Evolutionary conservation across 2,888 invertebrate genomes (phyloP).

Genomic region (Vanessa cardui): DNA sequence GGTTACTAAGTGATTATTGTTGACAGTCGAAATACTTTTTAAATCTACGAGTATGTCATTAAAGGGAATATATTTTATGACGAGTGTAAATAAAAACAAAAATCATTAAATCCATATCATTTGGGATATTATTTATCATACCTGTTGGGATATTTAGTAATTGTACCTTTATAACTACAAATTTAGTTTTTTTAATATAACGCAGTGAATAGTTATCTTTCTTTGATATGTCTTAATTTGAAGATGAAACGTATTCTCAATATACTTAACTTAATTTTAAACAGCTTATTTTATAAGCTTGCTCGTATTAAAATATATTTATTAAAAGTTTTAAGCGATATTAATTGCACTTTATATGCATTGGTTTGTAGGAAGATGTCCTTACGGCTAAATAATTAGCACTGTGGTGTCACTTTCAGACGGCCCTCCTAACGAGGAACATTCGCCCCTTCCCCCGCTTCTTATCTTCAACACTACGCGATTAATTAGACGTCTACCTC

Average conservation of each 20-base stretch:
- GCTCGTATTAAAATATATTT: constrained; percentile 4
- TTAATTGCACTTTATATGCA: constrained; percentile 33
- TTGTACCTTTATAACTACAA: too few relatives aligned
- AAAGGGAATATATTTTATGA: too few relatives aligned
- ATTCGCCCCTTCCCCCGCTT: constrained; percentile 50
- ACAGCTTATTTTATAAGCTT: neutral
- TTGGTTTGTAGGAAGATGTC: constrained; percentile 53
- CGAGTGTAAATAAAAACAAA: too few relatives aligned
- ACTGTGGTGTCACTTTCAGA: constrained; percentile 77
- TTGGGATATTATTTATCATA: too few relatives aligned
- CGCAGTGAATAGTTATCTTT: too few relatives aligned
- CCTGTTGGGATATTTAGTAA: too few relatives aligned
- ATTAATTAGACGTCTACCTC: constrained; percentile 62
- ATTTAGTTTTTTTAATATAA: too few relatives aligned
- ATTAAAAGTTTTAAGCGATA: constrained; percentile 7
- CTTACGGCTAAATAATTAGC: constrained; percentile 77
- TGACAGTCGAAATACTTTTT: too few relatives aligned
- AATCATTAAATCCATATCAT: too few relatives aligned
- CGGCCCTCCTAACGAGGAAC: constrained; percentile 69
- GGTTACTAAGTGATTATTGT: constrained; percentile 40
- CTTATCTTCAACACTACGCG: constrained; percentile 48
- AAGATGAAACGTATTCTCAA: too few relatives aligned
- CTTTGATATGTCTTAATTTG: too few relatives aligned
- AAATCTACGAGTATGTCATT: too few relatives aligned
- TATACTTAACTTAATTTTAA: constrained; percentile 1